Evolutionary conservation across 2,113 vertebrate species (phyloP).

Genomic region (Alectura lathami): DNA sequence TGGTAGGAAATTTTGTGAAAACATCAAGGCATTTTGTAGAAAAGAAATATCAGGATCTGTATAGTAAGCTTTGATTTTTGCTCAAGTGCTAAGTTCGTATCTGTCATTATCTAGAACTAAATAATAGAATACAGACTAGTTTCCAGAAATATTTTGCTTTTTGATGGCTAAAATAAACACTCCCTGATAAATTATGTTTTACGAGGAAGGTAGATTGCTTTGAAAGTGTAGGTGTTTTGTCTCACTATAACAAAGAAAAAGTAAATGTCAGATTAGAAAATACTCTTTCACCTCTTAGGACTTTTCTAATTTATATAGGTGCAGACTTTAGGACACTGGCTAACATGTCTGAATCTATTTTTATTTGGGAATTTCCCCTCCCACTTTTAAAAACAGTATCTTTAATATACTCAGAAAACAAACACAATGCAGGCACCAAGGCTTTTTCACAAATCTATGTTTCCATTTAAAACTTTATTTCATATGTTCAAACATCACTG

Average conservation of each 20-base stretch:
- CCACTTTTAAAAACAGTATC: background rate
- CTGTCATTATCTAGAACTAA: background rate
- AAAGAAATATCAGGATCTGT: background rate
- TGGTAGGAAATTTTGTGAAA: background rate
- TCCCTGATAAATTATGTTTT: background rate
- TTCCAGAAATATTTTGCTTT: background rate
- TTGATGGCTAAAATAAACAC: background rate
- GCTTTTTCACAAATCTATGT: background rate
- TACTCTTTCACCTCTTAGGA: background rate
- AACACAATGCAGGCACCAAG: background rate
- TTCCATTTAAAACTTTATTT: slow-evolving; percentile 76
- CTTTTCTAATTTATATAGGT: background rate
- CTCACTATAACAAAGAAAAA: background rate
- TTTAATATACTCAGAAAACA: background rate
- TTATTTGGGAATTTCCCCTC: background rate
- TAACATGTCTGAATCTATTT: background rate
- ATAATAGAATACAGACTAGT: background rate
- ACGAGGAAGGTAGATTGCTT: background rate
- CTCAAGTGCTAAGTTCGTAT: background rate
- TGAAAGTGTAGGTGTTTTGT: background rate
- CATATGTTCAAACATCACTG: slow-evolving; percentile 58
- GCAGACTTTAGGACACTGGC: background rate
- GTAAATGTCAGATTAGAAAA: background rate
- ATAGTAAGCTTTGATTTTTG: background rate
- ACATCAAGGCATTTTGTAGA: background rate